Evolutionary conservation across 2,888 invertebrate genomes (phyloP).

Genomic region (Anoncus sp.): DNA sequence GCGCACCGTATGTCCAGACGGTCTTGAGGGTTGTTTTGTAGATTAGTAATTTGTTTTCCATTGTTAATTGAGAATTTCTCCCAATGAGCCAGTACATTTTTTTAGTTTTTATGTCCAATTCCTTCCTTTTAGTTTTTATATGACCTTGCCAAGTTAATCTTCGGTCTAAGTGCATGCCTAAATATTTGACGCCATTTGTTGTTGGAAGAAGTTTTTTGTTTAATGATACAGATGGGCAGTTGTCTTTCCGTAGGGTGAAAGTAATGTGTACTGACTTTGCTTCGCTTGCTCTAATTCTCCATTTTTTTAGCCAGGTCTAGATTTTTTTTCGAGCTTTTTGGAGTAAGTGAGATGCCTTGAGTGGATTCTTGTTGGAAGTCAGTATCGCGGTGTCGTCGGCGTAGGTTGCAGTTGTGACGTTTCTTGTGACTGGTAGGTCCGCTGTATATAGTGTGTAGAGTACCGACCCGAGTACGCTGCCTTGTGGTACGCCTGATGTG

Average conservation of each 20-base stretch:
- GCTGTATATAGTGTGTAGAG: conserved; percentile 49
- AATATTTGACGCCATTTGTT: conserved; percentile 5
- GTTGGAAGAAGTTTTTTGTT: conserved; percentile 6
- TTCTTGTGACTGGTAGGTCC: too few species aligned
- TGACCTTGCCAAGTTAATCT: conserved; percentile 3
- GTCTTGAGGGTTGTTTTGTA: conserved; percentile 47
- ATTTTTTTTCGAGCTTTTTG: neutral
- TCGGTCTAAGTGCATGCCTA: conserved; percentile 36
- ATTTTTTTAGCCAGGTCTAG: too few species aligned
- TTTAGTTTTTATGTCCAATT: conserved; percentile 12
- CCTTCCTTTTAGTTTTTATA: conserved; percentile 8
- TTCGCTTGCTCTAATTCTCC: conserved; percentile 5
- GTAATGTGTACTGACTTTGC: neutral
- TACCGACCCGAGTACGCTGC: too few species aligned
- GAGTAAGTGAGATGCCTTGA: neutral
- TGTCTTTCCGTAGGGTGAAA: conserved; percentile 1
- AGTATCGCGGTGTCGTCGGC: conserved; percentile 6
- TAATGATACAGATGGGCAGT: conserved; percentile 1
- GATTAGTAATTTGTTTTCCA: conserved; percentile 36
- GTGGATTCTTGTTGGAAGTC: conserved; percentile 25
- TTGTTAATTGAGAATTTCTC: conserved; percentile 25
- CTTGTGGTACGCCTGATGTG: conserved; percentile 49
- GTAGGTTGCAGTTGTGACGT: too few species aligned
- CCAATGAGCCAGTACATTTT: conserved; percentile 49
- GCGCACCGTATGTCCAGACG: conserved; percentile 32